phyloP scores from a whole-genome alignment of 1,140 invertebrate species.

The Dendrolimus kikuchii region DNA sequence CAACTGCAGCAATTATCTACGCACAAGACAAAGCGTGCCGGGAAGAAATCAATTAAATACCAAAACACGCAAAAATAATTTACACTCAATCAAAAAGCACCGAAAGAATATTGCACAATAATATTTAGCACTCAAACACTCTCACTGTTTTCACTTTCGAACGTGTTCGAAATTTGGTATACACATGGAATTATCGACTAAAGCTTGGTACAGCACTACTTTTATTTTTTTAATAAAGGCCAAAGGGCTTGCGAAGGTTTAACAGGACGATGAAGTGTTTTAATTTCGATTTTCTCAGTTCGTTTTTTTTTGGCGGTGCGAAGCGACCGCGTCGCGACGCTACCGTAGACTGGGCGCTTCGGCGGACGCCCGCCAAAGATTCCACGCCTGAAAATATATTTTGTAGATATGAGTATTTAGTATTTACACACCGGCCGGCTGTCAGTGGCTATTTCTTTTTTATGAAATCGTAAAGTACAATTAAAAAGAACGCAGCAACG shows the following conservation, averaged over 20 bases:
- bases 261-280: constrained; percentile 7
- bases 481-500: neutral
- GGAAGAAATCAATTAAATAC: no score
- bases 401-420: constrained; percentile 58
- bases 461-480: constrained; percentile 6
- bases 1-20: no score
- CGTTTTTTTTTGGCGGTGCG: constrained; percentile 32
- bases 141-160: no score
- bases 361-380: constrained; percentile 63
- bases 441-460: constrained; percentile 23
- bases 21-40: no score
- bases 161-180: no score
- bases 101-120: no score
- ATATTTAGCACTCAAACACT: no score
- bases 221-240: neutral
- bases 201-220: no score
- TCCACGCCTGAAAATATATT: constrained; percentile 67
- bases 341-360: constrained; percentile 55
- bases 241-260: no score
- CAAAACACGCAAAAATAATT: no score
- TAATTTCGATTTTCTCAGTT: constrained; percentile 23
- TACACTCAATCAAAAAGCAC: no score
- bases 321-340: constrained; percentile 47
- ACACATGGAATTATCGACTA: no score
- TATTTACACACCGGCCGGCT: constrained; percentile 15